These are phyloP conservation scores for Adelges cooleyi DNA, from an alignment of 1,140 invertebrate genomes.

Conservation along the genomic window DNA sequence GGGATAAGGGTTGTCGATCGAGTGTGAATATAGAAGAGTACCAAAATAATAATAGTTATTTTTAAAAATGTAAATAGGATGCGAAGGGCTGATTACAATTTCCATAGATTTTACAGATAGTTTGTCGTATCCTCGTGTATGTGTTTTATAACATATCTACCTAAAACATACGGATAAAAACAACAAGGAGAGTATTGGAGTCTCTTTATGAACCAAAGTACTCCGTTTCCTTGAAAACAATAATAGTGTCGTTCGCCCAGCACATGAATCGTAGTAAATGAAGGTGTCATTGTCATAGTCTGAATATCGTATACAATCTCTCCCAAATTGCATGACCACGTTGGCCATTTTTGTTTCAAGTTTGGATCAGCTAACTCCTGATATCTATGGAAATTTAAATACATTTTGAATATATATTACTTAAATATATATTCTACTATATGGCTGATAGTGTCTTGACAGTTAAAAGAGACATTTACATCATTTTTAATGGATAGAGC, in stretches of 20 bases:
- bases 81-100: too few species aligned
- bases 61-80: too few species aligned
- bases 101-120: too few species aligned
- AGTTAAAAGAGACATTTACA: too few species aligned
- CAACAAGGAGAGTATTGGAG: slow-evolving; percentile 67
- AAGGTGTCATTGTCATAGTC: slow-evolving; percentile 43
- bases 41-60: too few species aligned
- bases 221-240: slow-evolving; percentile 61
- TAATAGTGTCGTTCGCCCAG: slow-evolving; percentile 62
- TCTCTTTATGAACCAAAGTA: slow-evolving; percentile 63
- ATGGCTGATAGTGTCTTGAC: too few species aligned
- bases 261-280: slow-evolving; percentile 50
- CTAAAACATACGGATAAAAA: slow-evolving; percentile 57
- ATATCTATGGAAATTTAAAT: slow-evolving; percentile 44
- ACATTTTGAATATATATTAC: too few species aligned
- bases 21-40: too few species aligned
- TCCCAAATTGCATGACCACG: slow-evolving; percentile 67
- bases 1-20: too few species aligned
- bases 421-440: too few species aligned
- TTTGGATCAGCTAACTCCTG: slow-evolving; percentile 45
- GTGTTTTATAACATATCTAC: slow-evolving; percentile 40
- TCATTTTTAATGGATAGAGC: too few species aligned
- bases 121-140: too few species aligned
- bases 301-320: slow-evolving; percentile 58
- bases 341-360: slow-evolving; percentile 47